Conservation (phyloP, 1,140 invertebrate genomes). For the Drosophila bocqueti region DNA sequence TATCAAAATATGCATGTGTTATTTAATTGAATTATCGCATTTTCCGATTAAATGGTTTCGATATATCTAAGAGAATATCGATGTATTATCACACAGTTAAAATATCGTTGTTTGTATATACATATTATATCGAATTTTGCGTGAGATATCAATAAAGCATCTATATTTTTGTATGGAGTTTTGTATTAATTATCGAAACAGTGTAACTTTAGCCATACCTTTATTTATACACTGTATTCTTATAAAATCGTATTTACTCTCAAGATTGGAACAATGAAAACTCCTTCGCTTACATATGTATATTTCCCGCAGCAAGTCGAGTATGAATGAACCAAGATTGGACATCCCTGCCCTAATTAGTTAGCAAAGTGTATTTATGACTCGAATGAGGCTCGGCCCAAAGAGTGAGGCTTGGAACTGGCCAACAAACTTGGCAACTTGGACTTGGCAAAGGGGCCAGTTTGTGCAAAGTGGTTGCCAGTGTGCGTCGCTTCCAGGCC, state of each 20-base stretch:
- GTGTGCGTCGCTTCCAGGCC: conserved; percentile 68
- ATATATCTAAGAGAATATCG: no score
- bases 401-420: conserved; percentile 11
- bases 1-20: no score
- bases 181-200: no score
- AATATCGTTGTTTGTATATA: no score
- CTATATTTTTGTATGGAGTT: not conserved
- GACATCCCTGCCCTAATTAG: conserved; percentile 7
- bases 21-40: no score
- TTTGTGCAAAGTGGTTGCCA: conserved; percentile 51
- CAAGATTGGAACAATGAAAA: not conserved
- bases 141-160: not conserved
- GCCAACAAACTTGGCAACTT: conserved; percentile 42
- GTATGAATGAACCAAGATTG: conserved; percentile 14
- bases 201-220: no score
- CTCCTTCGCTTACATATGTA: not conserved
- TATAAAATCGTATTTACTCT: not conserved
- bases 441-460: conserved; percentile 60
- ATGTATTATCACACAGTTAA: no score
- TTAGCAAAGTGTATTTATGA: conserved; percentile 11
- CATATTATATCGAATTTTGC: not conserved
- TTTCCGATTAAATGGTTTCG: no score
- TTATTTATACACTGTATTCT: not conserved
- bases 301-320: not conserved
- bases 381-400: not conserved